Percentiles rank a stretch among this genome's conserved stretches.
Evolutionary conservation across 1,140 invertebrate species (phyloP).

Genomic region (Drusus annulatus): DNA sequence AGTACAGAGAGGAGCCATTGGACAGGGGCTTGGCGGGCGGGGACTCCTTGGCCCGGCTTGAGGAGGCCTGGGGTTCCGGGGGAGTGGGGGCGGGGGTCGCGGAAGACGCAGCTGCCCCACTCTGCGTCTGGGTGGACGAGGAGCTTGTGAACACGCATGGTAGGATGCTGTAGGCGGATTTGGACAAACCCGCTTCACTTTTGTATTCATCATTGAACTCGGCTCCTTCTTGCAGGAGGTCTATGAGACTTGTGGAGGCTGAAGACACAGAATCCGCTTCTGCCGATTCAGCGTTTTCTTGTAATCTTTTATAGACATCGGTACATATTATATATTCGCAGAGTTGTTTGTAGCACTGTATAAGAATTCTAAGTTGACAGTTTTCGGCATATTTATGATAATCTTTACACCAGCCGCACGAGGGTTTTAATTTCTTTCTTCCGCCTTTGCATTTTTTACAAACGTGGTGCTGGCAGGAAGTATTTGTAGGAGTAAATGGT

Average conservation of each 20-base stretch:
- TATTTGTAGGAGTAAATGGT: conserved; percentile 85
- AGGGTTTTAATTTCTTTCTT: conserved; percentile 86
- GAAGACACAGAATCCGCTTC: conserved; percentile 68
- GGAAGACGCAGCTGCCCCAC: conserved; percentile 65
- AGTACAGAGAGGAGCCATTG: conserved; percentile 82
- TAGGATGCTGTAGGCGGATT: conserved; percentile 81
- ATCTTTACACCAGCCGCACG: conserved; percentile 89
- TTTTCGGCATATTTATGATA: conserved; percentile 89
- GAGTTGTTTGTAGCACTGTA: conserved; percentile 91
- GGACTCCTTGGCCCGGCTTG: no score
- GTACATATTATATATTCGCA: conserved; percentile 86
- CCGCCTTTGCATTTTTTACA: conserved; percentile 87
- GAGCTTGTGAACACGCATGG: conserved; percentile 82
- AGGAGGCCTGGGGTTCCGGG: conserved; percentile 54
- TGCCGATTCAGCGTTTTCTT: conserved; percentile 71
- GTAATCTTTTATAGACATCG: conserved; percentile 76
- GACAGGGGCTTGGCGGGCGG: conserved; percentile 74
- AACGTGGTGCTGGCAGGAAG: conserved; percentile 91
- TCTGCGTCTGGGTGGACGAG: conserved; percentile 75
- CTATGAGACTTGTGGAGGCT: conserved; percentile 76
- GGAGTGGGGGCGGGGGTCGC: conserved; percentile 23
- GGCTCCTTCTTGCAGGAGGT: conserved; percentile 85
- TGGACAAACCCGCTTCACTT: conserved; percentile 77
- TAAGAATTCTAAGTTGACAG: conserved; percentile 82
- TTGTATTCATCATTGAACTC: conserved; percentile 85